Conservation (phyloP, 2,797 vertebrate genomes). For the Coregonus ussuriensis region DNA sequence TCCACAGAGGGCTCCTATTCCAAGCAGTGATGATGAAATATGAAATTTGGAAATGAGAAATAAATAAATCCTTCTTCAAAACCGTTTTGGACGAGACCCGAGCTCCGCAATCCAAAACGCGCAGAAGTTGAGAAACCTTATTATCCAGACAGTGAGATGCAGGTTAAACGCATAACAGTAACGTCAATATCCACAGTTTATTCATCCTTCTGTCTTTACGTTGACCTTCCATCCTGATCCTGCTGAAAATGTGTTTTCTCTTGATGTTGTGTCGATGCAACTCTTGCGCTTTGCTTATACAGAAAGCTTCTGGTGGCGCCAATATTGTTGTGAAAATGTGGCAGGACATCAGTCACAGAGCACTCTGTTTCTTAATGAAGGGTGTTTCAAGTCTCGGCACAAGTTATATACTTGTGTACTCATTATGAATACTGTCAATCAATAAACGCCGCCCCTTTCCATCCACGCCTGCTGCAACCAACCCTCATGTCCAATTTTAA, state of each 20-base stretch:
- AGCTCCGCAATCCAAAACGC: slow-evolving; percentile 68
- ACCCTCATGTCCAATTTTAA: slow-evolving; percentile 56
- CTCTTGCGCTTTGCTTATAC: slow-evolving; percentile 51
- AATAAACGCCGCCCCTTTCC: slow-evolving; percentile 80
- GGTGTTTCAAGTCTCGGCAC: slow-evolving; percentile 62
- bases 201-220: slow-evolving; percentile 76
- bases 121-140: slow-evolving; percentile 59
- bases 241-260: slow-evolving; percentile 60
- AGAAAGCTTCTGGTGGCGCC: slow-evolving; percentile 28
- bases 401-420: slow-evolving; percentile 84
- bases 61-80: slow-evolving; percentile 75
- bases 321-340: slow-evolving; percentile 55
- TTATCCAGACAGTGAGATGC: slow-evolving; percentile 66
- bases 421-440: slow-evolving; percentile 81
- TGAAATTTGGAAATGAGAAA: slow-evolving; percentile 50
- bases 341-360: slow-evolving; percentile 60
- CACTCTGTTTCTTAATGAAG: slow-evolving; percentile 66
- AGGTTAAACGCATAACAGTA: slow-evolving; percentile 71
- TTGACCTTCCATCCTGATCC: slow-evolving; percentile 76
- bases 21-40: slow-evolving; percentile 53
- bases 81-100: slow-evolving; percentile 62
- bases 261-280: slow-evolving; percentile 55
- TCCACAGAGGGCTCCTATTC: slow-evolving; percentile 68
- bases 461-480: slow-evolving; percentile 45
- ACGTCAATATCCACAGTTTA: slow-evolving; percentile 82